A percentile compares a stretch with the other conserved stretches of the same genome.
phyloP scores from a whole-genome alignment of 2,113 vertebrate genomes.

The Nesospiza acunhae region DNA sequence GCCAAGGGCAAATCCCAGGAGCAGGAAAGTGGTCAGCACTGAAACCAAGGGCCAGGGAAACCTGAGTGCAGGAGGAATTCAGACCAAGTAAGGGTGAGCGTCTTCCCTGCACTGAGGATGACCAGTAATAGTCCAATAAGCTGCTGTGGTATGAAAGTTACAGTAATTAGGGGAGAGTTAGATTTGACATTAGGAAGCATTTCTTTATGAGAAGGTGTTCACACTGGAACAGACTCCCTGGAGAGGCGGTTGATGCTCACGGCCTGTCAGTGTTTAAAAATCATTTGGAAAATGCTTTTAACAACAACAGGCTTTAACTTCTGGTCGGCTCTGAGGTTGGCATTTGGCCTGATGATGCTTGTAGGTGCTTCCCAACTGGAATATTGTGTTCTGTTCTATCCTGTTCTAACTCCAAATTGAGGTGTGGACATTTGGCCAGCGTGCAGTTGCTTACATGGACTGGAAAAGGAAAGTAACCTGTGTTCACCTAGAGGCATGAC shows the following conservation, averaged over 20 bases:
- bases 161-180: too few relatives aligned
- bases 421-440: too few relatives aligned
- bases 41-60: not conserved
- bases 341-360: not conserved
- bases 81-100: not conserved
- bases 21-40: not conserved
- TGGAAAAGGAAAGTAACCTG: not conserved
- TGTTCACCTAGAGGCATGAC: too few relatives aligned
- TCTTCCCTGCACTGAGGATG: not conserved
- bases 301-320: not conserved
- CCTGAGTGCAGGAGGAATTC: not conserved
- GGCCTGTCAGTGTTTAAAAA: not conserved
- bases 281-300: not conserved
- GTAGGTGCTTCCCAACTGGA: not conserved
- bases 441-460: accelerated
- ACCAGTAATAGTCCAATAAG: too few relatives aligned
- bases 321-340: not conserved
- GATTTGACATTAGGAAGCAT: not conserved
- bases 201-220: not conserved
- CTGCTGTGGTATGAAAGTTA: not conserved
- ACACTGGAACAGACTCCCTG: not conserved
- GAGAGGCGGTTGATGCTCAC: too few relatives aligned
- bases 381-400: too few relatives aligned
- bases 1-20: not conserved
- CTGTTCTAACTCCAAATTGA: not conserved